A percentile compares a stretch with the other conserved stretches of the same genome.
Evolutionary conservation across 2,888 invertebrate genomes (phyloP).

Genomic region (Gandaritis pyraliata): DNA sequence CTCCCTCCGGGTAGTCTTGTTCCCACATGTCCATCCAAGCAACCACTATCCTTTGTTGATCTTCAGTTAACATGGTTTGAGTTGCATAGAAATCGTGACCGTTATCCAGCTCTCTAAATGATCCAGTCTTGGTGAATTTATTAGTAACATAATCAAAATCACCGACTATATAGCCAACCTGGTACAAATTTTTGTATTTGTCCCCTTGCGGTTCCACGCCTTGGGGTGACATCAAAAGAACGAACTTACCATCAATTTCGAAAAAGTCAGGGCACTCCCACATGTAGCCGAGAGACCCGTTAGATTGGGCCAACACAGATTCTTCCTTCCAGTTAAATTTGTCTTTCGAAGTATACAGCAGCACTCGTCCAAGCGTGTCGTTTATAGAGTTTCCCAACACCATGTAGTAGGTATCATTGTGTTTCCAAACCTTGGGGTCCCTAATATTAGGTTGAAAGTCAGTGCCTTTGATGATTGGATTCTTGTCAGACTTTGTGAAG

Average conservation of each 20-base stretch:
- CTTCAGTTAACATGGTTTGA: conserved; percentile 61
- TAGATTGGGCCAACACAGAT: conserved; percentile 59
- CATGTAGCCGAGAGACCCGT: conserved; percentile 70
- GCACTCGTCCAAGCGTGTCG: conserved; percentile 58
- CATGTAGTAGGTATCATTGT: conserved; percentile 66
- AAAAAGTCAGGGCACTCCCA: conserved; percentile 83
- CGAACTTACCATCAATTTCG: conserved; percentile 60
- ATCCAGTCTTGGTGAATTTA: conserved; percentile 53
- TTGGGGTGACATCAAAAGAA: conserved; percentile 76
- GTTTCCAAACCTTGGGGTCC: conserved; percentile 80
- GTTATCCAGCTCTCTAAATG: conserved; percentile 65
- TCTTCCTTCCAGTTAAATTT: conserved; percentile 60
- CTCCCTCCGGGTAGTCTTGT: conserved; percentile 62
- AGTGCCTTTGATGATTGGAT: conserved; percentile 64
- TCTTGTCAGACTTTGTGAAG: conserved; percentile 60
- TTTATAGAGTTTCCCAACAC: conserved; percentile 73
- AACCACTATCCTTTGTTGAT: conserved; percentile 59
- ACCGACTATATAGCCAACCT: conserved; percentile 76
- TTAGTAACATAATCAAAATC: conserved; percentile 62
- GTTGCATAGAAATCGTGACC: conserved; percentile 79
- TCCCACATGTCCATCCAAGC: conserved; percentile 80
- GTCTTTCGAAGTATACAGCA: conserved; percentile 68
- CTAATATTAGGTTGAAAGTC: conserved; percentile 70
- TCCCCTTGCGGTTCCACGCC: conserved; percentile 55
- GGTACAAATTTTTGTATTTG: conserved; percentile 57